A percentile compares a stretch with the other conserved stretches of the same genome.
These are phyloP conservation scores for Bombycilla garrulus DNA, from an alignment of 2,113 vertebrate genomes.

Conservation along the genomic window DNA sequence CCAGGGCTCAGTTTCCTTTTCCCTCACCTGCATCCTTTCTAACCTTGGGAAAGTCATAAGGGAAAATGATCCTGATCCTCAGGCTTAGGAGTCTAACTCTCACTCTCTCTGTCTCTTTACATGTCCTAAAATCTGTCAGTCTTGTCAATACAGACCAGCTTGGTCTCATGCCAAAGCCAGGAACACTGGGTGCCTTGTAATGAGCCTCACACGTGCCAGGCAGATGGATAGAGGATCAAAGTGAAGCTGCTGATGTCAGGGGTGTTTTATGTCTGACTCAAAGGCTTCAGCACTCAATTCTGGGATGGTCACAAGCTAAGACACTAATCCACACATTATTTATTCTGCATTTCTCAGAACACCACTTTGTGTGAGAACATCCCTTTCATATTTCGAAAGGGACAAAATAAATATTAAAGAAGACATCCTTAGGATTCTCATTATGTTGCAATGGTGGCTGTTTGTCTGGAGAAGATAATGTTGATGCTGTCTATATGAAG, in stretches of 20 bases:
- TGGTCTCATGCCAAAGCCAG: slow-evolving; percentile 8
- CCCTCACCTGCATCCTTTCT: background rate
- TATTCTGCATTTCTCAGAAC: background rate
- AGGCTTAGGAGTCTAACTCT: background rate
- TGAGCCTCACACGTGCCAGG: background rate
- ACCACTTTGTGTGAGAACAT: background rate
- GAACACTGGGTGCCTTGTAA: slow-evolving; percentile 37
- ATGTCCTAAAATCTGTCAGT: background rate
- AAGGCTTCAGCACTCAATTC: background rate
- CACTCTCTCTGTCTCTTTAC: background rate
- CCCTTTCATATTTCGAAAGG: background rate
- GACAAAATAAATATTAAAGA: background rate
- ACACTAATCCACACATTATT: background rate
- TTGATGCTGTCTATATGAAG: background rate
- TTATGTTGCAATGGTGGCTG: background rate
- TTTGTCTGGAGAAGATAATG: background rate
- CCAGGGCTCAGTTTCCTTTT: background rate
- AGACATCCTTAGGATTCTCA: background rate
- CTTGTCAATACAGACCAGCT: background rate
- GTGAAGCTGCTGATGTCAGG: background rate
- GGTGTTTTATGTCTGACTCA: slow-evolving; percentile 24
- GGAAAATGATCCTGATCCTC: background rate
- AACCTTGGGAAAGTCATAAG: background rate
- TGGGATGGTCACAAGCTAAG: background rate
- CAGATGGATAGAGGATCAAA: background rate